A percentile compares a stretch with the other conserved stretches of the same genome.
Evolutionary conservation across 2,113 vertebrate genomes (phyloP).

Genomic region (Calyptomena viridis): DNA sequence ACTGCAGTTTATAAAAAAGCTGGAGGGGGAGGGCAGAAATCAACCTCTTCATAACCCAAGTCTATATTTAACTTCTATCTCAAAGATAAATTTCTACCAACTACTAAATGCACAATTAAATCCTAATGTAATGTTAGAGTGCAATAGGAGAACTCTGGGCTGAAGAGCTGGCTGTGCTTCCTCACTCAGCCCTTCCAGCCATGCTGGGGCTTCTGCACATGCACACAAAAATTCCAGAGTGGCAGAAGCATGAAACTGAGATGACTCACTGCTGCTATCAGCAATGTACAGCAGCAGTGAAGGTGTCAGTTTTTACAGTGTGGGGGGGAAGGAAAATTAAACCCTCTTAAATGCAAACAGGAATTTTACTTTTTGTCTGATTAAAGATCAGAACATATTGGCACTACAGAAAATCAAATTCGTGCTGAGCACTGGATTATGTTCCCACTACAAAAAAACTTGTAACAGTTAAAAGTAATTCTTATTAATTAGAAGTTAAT

Average conservation of each 20-base stretch:
- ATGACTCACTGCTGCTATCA: background rate
- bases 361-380: background rate
- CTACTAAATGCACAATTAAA: background rate
- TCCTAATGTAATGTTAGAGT: background rate
- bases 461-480: background rate
- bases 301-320: background rate
- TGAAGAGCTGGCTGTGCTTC: background rate
- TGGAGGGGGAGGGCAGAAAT: accelerated
- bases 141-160: background rate
- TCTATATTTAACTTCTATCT: background rate
- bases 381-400: background rate
- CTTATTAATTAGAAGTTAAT: background rate
- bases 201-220: background rate
- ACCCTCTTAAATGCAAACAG: background rate
- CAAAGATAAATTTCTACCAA: background rate
- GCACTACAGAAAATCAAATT: background rate
- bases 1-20: background rate
- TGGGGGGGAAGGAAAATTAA: background rate
- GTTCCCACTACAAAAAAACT: background rate
- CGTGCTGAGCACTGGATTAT: background rate
- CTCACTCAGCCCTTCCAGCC: accelerated
- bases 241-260: background rate
- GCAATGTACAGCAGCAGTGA: background rate
- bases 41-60: background rate
- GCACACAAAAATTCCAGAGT: background rate